Percentiles rank a stretch among this genome's conserved stretches.
Evolutionary conservation across 2,113 vertebrate species (phyloP).

Genomic region (Beaufortia kweichowensis): DNA sequence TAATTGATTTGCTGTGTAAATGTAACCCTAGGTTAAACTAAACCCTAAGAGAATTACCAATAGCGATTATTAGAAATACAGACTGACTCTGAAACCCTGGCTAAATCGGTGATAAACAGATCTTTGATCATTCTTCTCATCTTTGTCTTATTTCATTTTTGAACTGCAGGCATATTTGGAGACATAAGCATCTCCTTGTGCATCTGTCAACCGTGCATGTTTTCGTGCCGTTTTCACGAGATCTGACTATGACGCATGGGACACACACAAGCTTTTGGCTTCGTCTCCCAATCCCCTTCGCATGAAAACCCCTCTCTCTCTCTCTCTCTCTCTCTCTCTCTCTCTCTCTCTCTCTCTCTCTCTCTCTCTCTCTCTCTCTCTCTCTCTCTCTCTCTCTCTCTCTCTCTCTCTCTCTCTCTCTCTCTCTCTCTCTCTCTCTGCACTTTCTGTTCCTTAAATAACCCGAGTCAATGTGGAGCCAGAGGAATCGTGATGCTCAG

Average conservation of each 20-base stretch:
- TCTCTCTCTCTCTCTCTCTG: slow-evolving; percentile 21
- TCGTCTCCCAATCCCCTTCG: slow-evolving; percentile 1
- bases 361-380: slow-evolving; percentile 16
- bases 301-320: slow-evolving; percentile 25
- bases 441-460: slow-evolving; percentile 49
- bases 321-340: slow-evolving; percentile 23
- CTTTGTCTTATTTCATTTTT: not conserved
- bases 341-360: not conserved
- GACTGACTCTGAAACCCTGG: too few species aligned
- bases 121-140: not conserved
- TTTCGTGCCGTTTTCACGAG: not conserved
- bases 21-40: too few species aligned
- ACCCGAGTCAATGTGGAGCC: slow-evolving; percentile 46
- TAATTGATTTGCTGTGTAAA: too few species aligned
- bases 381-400: slow-evolving; percentile 25
- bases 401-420: not conserved
- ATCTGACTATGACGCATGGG: slow-evolving; percentile 38
- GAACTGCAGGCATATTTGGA: slow-evolving; percentile 5
- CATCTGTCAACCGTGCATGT: slow-evolving; percentile 1
- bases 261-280: slow-evolving; percentile 41
- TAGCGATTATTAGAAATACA: not conserved
- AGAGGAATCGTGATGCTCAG: slow-evolving; percentile 48
- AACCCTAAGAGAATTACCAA: too few species aligned
- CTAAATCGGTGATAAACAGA: not conserved
- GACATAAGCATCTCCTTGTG: not conserved